Percentiles rank a stretch among this genome's conserved stretches.
phyloP scores from a whole-genome alignment of 1,140 invertebrate genomes.

The Brachionus asplanchnoidis region DNA sequence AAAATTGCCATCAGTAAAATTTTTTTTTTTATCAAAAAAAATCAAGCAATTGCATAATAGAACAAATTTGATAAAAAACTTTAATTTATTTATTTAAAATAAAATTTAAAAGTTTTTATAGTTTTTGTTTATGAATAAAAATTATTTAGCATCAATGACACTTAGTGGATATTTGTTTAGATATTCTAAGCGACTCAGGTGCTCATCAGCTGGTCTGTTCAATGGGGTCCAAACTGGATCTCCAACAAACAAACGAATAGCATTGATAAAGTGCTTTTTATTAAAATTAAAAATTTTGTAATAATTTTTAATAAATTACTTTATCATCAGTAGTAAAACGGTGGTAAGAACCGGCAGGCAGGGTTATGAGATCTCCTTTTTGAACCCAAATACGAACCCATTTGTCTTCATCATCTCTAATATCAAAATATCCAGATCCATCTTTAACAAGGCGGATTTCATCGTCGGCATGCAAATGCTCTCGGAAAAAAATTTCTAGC shows the following conservation, averaged over 20 bases:
- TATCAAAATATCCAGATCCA: conserved; percentile 92
- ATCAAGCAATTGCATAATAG: not conserved
- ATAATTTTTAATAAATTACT: conserved; percentile 46
- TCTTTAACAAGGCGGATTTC: conserved; percentile 83
- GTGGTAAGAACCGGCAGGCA: conserved; percentile 95
- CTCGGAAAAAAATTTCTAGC: conserved; percentile 80
- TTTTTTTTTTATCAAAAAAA: not conserved
- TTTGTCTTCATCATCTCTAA: conserved; percentile 75
- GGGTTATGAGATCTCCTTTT: conserved; percentile 80
- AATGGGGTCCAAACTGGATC: conserved; percentile 85
- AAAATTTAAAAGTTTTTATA: not conserved
- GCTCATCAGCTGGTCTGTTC: conserved; percentile 77
- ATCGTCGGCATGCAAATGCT: conserved; percentile 94
- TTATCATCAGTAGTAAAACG: conserved; percentile 81
- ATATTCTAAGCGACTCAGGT: conserved; percentile 15
- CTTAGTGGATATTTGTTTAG: not conserved
- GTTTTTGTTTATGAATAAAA: not conserved
- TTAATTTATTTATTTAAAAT: not conserved
- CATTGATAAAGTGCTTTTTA: conserved; percentile 74
- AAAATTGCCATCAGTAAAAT: no score
- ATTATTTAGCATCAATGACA: not conserved
- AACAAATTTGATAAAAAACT: not conserved
- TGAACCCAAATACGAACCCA: conserved; percentile 86
- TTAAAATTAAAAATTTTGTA: not conserved
- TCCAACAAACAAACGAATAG: conserved; percentile 79